Evolutionary conservation across 2,113 vertebrate genomes (phyloP).

Genomic region (Muntiacus muntjak): DNA sequence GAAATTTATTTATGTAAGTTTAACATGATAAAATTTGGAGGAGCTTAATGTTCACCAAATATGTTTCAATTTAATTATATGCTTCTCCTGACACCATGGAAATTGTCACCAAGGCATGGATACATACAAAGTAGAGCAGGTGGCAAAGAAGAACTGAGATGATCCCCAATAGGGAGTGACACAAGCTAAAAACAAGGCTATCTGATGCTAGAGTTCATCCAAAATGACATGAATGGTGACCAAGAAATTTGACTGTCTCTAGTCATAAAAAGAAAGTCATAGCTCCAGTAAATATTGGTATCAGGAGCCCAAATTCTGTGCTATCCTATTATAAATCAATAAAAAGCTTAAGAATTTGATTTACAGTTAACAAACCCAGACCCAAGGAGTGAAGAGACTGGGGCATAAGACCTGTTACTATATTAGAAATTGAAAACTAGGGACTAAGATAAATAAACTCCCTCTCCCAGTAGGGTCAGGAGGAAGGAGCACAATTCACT

Average conservation of each 20-base stretch:
- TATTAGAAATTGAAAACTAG: background rate
- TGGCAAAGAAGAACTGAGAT: background rate
- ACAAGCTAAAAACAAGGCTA: background rate
- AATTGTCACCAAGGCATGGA: background rate
- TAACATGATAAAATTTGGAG: background rate
- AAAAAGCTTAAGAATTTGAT: background rate
- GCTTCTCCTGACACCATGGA: background rate
- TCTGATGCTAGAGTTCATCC: background rate
- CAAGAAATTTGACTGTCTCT: background rate
- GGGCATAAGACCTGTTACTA: background rate
- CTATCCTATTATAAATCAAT: background rate
- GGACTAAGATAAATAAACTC: background rate
- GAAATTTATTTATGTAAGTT: background rate
- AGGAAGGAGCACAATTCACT: background rate
- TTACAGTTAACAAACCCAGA: background rate
- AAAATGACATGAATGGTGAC: background rate
- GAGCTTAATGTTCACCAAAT: background rate
- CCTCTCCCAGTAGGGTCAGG: fast-evolving
- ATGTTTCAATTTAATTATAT: background rate
- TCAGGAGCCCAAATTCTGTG: background rate
- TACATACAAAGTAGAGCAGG: background rate
- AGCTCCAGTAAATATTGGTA: background rate
- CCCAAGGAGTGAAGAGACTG: background rate
- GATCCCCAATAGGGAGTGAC: no score
- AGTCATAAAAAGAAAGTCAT: background rate